Evolutionary conservation across 2,113 vertebrate species (phyloP).

Genomic region (Oenanthe oenanthe): DNA sequence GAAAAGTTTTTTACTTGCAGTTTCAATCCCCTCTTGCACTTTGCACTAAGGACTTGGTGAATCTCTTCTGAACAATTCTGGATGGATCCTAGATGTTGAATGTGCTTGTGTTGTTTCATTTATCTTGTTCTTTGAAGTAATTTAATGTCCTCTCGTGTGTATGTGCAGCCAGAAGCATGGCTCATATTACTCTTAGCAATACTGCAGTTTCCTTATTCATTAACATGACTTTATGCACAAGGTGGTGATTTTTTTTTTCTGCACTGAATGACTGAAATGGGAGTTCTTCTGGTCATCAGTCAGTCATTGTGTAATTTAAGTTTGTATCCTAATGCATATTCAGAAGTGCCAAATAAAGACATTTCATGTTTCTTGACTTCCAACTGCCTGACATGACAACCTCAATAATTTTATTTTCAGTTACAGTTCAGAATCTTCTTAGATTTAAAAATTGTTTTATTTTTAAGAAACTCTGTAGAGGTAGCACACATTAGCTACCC

Average conservation of each 20-base stretch:
- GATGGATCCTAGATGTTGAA: not conserved
- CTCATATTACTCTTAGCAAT: not conserved
- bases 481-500: not conserved
- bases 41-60: not conserved
- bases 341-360: not conserved
- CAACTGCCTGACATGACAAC: not conserved
- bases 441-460: not conserved
- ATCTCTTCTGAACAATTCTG: not conserved
- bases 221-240: not conserved
- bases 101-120: not conserved
- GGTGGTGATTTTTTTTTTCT: not conserved
- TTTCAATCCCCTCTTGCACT: not conserved
- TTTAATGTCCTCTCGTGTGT: not conserved
- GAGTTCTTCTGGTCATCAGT: not conserved
- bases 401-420: not conserved
- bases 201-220: not conserved
- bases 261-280: not conserved
- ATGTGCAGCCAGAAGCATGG: not conserved
- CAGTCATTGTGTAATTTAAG: not conserved
- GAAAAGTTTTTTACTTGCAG: not conserved
- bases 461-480: not conserved
- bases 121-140: not conserved
- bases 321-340: constrained; percentile 6
- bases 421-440: not conserved
- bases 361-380: not conserved